A percentile compares a stretch with the other conserved stretches of the same genome.
Evolutionary conservation across 2,888 invertebrate genomes (phyloP).

Genomic region (Drosophila anomelani): DNA sequence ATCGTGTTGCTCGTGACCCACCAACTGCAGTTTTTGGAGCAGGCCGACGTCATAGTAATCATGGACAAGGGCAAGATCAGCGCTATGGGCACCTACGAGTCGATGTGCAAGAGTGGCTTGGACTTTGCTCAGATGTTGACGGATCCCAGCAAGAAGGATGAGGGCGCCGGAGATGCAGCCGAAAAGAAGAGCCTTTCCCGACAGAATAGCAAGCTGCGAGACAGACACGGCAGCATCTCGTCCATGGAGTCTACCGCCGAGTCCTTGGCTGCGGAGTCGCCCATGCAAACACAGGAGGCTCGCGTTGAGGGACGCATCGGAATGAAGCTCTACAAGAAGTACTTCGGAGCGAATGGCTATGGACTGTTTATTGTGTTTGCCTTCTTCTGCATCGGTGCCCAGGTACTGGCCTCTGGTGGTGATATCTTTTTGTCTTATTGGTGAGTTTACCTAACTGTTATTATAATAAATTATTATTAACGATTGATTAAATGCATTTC

Average conservation of each 20-base stretch:
- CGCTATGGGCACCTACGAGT: conserved; percentile 89
- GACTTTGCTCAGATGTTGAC: conserved; percentile 91
- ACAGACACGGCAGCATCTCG: conserved; percentile 82
- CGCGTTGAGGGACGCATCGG: conserved; percentile 88
- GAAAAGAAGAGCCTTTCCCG: conserved; percentile 70
- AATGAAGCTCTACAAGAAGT: conserved; percentile 87
- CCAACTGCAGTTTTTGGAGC: conserved; percentile 91
- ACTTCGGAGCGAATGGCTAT: conserved; percentile 89
- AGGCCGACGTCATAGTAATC: conserved; percentile 86
- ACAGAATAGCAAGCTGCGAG: conserved; percentile 73
- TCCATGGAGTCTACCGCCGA: conserved; percentile 86
- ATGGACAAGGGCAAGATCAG: conserved; percentile 83
- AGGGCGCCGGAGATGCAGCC: conserved; percentile 60
- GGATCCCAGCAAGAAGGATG: conserved; percentile 85
- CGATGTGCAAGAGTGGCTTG: conserved; percentile 89
- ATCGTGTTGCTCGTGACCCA: conserved; percentile 92
- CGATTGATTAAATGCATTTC: not conserved
- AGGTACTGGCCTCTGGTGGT: conserved; percentile 89
- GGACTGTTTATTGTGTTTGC: conserved; percentile 87
- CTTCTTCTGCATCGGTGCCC: conserved; percentile 88
- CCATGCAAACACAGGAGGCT: conserved; percentile 86
- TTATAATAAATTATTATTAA: not conserved
- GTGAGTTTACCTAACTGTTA: conserved; percentile 78
- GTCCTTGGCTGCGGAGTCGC: conserved; percentile 83
- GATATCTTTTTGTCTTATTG: conserved; percentile 93